A percentile compares a stretch with the other conserved stretches of the same genome.
Evolutionary conservation across 2,113 vertebrate species (phyloP).

Genomic region (Malurus alboscapulatus): DNA sequence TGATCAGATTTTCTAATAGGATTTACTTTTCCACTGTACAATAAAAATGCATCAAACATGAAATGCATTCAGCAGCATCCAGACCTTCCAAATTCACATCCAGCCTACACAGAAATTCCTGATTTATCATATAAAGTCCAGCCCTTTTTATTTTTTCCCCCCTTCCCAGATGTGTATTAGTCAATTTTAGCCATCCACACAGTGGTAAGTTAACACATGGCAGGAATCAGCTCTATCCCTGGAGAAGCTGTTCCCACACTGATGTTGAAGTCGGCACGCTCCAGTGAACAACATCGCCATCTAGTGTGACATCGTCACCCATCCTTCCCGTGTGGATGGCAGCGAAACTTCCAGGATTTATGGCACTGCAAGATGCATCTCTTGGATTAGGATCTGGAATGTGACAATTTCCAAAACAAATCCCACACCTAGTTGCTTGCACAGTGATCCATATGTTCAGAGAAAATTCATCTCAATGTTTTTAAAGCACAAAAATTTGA

Average conservation of each 20-base stretch:
- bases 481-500: background rate
- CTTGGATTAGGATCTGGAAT: background rate
- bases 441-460: background rate
- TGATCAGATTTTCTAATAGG: background rate
- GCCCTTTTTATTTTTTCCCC: background rate
- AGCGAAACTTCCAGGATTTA: fast-evolving
- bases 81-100: background rate
- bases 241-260: background rate
- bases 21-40: background rate
- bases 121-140: background rate
- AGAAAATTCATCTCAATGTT: background rate
- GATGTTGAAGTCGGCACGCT: fast-evolving
- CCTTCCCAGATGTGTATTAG: background rate
- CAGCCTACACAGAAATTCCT: background rate
- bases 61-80: background rate
- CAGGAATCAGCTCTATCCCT: background rate
- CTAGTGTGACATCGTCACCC: background rate
- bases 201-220: fast-evolving
- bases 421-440: background rate
- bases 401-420: background rate
- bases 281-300: background rate
- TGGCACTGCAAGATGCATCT: fast-evolving
- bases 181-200: background rate
- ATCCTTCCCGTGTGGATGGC: fast-evolving
- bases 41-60: background rate